These are phyloP conservation scores for Agriotes lineatus DNA, from an alignment of 2,888 invertebrate species.

Conservation along the genomic window DNA sequence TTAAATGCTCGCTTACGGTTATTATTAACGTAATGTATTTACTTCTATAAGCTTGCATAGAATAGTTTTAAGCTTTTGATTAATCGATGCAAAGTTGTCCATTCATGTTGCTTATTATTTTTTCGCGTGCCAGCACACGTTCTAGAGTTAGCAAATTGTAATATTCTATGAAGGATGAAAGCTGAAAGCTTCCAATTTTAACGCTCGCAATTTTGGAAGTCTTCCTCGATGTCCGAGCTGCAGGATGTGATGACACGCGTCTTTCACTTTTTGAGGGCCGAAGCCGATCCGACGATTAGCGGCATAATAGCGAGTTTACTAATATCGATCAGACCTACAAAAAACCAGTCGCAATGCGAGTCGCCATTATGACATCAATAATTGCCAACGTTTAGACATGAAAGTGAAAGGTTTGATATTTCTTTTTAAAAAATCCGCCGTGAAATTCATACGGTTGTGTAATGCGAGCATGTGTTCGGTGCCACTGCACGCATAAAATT, in stretches of 20 bases:
- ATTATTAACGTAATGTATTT: too few species aligned
- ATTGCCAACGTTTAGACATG: slow-evolving; percentile 51
- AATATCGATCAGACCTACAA: slow-evolving; percentile 28
- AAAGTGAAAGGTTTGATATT: slow-evolving; percentile 55
- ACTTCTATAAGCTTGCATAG: too few species aligned
- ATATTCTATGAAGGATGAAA: too few species aligned
- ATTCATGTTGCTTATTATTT: too few species aligned
- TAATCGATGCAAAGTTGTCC: too few species aligned
- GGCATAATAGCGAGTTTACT: slow-evolving; percentile 7
- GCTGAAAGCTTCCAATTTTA: too few species aligned
- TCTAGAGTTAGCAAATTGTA: too few species aligned
- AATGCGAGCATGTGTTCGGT: slow-evolving; percentile 37
- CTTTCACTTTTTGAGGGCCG: not conserved
- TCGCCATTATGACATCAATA: slow-evolving; percentile 52
- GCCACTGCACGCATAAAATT: slow-evolving; percentile 30
- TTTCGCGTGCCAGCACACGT: too few species aligned
- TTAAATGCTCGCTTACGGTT: too few species aligned
- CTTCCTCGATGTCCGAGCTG: not conserved
- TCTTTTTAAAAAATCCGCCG: slow-evolving; percentile 48
- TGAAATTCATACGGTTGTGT: slow-evolving; percentile 46
- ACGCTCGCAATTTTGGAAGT: not conserved
- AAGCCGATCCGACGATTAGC: not conserved
- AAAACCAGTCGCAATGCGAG: slow-evolving; percentile 25
- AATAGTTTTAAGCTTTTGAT: too few species aligned
- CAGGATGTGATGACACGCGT: not conserved